Evolutionary conservation across 2,888 invertebrate species (phyloP), one percentile per base, ranked within the genome.

Genomic region (Schizotus pectinicornis): DNA sequence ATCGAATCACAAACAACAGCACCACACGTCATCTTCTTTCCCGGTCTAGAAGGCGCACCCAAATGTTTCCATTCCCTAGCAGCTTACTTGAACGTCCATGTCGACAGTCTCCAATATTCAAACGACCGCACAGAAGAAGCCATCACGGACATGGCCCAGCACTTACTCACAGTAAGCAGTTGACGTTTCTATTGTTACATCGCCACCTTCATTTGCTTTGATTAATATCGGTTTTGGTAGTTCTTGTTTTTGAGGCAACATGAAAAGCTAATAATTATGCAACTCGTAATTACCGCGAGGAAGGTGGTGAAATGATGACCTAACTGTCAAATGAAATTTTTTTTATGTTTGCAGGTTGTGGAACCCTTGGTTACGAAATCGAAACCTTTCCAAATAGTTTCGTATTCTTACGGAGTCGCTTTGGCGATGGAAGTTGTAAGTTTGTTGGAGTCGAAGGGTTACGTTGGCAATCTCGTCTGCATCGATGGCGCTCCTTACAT

Each of bases 371-470:
- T 86, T 7, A 75, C 82, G 0, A 85, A 83, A 0, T 80, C 81
- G 0, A 81, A 85, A 43, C 82, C 83, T 0, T 95, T 91, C 80
- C 85, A 86, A 56, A 75, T 98, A 1, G 84, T 91, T 8, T 95
- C 92, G 1, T 96, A 98, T 81, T 98, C 97, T 7, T 96, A 88
- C 73, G 98, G 98, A 41, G 82, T 89, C 0, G 77, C 90, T 14
- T 82, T 95, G 11, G 89, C 90, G 0, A 78, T 95, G 54, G 92
- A 95, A 75, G 80, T 96, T 57, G 90, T 88, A 2, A 80, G 86
- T 7, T 82, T 85, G 70, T 80, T 97, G 33, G 93, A 94, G 77
- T 80, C 79, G 6, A 81, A 84, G 69, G 90, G 89, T 64, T 81
- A 82, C 49, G 80, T 73, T 8, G 91, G 91, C 2, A 81, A 84